phyloP scores from a whole-genome alignment of 2,797 vertebrate genomes.

The Acipenser transmontanus region DNA sequence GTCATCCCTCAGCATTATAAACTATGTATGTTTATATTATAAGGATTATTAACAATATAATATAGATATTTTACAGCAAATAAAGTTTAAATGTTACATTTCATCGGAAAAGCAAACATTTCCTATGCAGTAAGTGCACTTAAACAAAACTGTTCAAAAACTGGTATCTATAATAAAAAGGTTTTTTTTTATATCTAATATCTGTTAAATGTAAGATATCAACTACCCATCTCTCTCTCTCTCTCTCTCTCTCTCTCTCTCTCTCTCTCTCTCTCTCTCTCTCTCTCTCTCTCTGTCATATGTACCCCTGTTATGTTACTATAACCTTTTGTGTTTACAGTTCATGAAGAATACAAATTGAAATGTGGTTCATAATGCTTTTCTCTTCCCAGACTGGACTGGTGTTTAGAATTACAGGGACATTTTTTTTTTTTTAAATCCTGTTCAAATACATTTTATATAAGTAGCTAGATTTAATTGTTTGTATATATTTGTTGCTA shows the following conservation, averaged over 20 bases:
- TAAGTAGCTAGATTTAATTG: slow-evolving; percentile 48
- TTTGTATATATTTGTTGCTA: slow-evolving; percentile 68
- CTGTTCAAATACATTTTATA: slow-evolving; percentile 26
- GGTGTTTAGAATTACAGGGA: slow-evolving; percentile 20
- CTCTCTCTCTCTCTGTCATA: slow-evolving; percentile 11
- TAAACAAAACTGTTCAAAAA: no score
- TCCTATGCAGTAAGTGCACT: no score
- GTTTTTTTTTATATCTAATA: neutral
- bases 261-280: neutral
- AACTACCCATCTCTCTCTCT: neutral
- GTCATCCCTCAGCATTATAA: no score
- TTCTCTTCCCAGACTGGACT: slow-evolving; percentile 1
- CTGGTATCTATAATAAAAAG: neutral
- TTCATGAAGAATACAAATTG: slow-evolving; percentile 16
- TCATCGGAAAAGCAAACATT: no score
- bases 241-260: neutral
- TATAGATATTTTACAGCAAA: no score
- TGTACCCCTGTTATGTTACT: neutral
- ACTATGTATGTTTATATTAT: no score
- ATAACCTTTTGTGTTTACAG: slow-evolving; percentile 1
- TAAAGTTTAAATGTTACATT: no score
- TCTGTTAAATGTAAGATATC: neutral
- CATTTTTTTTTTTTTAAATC: slow-evolving; percentile 16
- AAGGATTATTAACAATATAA: no score
- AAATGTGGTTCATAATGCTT: no score